These are phyloP conservation scores for Biston betularia DNA, from an alignment of 2,888 invertebrate genomes.

Conservation along the genomic window DNA sequence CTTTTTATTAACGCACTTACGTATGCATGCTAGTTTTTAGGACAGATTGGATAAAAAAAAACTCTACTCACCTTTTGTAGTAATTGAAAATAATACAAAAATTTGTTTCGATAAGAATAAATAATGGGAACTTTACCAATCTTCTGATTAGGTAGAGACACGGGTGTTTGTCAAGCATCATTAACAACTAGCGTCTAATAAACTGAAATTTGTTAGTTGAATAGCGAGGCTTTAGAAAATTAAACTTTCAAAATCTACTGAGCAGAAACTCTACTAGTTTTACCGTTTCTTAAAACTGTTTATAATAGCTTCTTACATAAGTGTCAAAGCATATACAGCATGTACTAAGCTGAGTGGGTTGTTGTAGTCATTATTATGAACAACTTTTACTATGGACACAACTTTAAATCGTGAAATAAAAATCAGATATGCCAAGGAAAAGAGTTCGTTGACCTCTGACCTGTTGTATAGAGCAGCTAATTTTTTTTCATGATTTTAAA, in stretches of 20 bases:
- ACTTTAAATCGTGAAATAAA: too few species aligned
- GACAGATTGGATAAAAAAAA: conserved; percentile 51
- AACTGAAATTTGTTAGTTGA: neutral
- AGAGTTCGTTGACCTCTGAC: too few species aligned
- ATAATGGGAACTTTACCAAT: conserved; percentile 15
- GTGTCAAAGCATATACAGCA: too few species aligned
- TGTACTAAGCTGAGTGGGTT: too few species aligned
- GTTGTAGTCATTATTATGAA: too few species aligned
- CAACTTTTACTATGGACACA: too few species aligned
- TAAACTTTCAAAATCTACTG: neutral
- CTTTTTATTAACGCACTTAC: conserved; percentile 76
- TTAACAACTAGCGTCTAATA: neutral
- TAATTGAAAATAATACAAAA: conserved; percentile 55
- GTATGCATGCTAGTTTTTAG: conserved; percentile 68
- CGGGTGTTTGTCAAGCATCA: conserved; percentile 18
- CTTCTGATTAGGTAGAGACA: conserved; percentile 5
- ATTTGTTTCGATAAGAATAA: conserved; percentile 38
- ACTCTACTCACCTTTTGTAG: conserved; percentile 63
- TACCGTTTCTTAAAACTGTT: too few species aligned
- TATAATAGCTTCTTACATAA: too few species aligned
- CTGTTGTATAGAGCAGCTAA: too few species aligned
- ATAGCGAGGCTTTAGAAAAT: neutral
- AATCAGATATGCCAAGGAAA: too few species aligned
- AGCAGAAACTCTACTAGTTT: neutral
- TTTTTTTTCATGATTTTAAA: too few species aligned